Conservation (phyloP, 2,797 vertebrate species). For the Mastacembelus armatus region DNA sequence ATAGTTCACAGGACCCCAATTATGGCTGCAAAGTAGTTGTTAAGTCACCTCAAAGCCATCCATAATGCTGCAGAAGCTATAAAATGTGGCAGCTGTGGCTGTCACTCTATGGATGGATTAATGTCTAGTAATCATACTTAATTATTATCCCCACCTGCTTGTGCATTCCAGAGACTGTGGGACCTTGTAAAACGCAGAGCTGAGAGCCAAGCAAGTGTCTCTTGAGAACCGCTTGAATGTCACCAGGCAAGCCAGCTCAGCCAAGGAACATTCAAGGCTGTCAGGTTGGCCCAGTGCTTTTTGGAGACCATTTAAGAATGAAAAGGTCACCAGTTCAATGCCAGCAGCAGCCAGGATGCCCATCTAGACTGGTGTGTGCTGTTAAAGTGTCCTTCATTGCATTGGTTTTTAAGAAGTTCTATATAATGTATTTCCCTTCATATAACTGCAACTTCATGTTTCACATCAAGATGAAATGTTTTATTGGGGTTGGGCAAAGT, state of each 20-base stretch:
- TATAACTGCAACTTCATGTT: too few species aligned
- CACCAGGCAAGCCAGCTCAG: conserved; percentile 53
- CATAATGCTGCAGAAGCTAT: conserved; percentile 29
- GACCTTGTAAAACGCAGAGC: conserved; percentile 68
- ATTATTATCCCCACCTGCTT: conserved; percentile 80
- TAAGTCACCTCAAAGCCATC: conserved; percentile 61
- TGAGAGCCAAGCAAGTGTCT: conserved; percentile 62
- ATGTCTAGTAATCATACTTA: conserved; percentile 77
- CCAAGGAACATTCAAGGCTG: conserved; percentile 68
- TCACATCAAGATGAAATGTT: too few species aligned
- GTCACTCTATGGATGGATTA: conserved; percentile 73
- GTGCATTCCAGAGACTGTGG: conserved; percentile 56
- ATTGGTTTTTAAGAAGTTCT: background rate
- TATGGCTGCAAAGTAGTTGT: conserved; percentile 32
- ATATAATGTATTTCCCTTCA: background rate
- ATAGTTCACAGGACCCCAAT: conserved; percentile 27
- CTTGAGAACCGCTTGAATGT: conserved; percentile 71
- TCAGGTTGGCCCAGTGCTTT: conserved; percentile 60
- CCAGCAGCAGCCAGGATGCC: conserved; percentile 44
- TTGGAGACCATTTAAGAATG: conserved; percentile 52
- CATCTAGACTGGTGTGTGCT: background rate
- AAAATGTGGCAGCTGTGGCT: conserved; percentile 69
- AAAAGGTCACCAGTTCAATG: conserved; percentile 68
- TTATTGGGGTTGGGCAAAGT: too few species aligned
- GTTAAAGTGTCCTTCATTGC: conserved; percentile 32